Base-by-base conservation (phyloP, 2,888 invertebrate genomes). In the Epinotia nisella region DNA sequence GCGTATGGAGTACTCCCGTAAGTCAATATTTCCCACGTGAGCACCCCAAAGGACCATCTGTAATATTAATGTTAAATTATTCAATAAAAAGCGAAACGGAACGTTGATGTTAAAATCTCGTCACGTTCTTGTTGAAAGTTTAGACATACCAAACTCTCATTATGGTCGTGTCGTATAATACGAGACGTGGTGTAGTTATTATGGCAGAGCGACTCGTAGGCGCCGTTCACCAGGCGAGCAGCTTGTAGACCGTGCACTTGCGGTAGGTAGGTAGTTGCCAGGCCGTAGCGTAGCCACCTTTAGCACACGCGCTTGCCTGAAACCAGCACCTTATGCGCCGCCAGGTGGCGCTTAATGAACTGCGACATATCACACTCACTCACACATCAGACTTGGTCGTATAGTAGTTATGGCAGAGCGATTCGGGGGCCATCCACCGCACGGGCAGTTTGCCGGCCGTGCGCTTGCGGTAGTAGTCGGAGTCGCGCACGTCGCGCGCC, bases 371-470 rank as follows among this genome's bases (percentile, higher is more conserved):
- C 45, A 19, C 53, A 17, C 11, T 9, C 10, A 95, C 96, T 95
- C 88, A 98, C 96, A 98, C 98, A 88, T 98, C 98, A 80, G 97
- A 97, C 92, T 98, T 97, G 41, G 97, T 96, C 51, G 98, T 99
- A 90, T 99, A 99, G 68, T 98, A 96, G 82, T 99, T 96, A 84
- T 99, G 98, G 88, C 98, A 98, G 45, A 99, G 93, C 0, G 99
- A 98, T 90, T 99, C 99, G 0, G 99, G 98, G 0, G 99, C 99
- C 99, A 99, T 99, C 99, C 99, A 99, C 91, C 99, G 99, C 24
- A 99, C 98, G 0, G 99, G 99, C 77, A 99, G 93, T 56, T 98
- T 94, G 13, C 99, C 99, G 86, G 99, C 98, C 13, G 98, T 98
- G 76, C 97, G 98, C 94, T 99, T 99, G 78, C 98, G 96, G 88